These are phyloP conservation scores for Mormyrus hasselquistii DNA, from an alignment of 2,797 vertebrate genomes.

Conservation along the genomic window DNA sequence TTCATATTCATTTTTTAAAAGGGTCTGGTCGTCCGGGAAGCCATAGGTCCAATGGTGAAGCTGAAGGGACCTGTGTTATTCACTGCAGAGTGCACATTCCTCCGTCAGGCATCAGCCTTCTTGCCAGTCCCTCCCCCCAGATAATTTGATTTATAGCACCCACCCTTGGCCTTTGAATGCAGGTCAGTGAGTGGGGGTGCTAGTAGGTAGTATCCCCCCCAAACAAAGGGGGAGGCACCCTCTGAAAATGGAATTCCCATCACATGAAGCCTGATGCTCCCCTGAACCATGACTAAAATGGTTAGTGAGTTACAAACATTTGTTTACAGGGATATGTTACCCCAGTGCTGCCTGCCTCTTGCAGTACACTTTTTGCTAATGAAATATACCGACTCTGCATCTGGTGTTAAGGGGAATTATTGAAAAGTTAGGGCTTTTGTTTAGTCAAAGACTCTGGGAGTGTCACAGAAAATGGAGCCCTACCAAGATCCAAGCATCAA, in stretches of 20 bases:
- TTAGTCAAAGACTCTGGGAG: background rate
- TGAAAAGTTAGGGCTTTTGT: conserved; percentile 28
- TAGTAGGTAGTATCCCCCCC: background rate
- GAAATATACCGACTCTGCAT: conserved; percentile 40
- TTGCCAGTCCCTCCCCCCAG: background rate
- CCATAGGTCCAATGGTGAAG: background rate
- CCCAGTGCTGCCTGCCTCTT: background rate
- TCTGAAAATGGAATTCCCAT: background rate
- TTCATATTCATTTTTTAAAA: background rate
- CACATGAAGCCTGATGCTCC: background rate
- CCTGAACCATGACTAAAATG: background rate
- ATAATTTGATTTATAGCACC: background rate
- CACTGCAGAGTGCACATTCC: background rate
- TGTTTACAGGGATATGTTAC: background rate
- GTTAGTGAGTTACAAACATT: background rate
- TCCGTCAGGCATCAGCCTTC: background rate
- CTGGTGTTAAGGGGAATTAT: conserved; percentile 38
- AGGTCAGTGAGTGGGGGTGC: background rate
- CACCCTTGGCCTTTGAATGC: background rate
- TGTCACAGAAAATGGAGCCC: conserved; percentile 23
- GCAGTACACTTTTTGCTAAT: background rate
- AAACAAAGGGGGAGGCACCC: background rate
- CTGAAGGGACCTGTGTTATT: background rate
- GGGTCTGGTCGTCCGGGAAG: background rate
- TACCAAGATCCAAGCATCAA: conserved; percentile 14